These are phyloP conservation scores for Thamnophis sirtalis DNA, from an alignment of 2,113 vertebrate species.

Conservation along the genomic window DNA sequence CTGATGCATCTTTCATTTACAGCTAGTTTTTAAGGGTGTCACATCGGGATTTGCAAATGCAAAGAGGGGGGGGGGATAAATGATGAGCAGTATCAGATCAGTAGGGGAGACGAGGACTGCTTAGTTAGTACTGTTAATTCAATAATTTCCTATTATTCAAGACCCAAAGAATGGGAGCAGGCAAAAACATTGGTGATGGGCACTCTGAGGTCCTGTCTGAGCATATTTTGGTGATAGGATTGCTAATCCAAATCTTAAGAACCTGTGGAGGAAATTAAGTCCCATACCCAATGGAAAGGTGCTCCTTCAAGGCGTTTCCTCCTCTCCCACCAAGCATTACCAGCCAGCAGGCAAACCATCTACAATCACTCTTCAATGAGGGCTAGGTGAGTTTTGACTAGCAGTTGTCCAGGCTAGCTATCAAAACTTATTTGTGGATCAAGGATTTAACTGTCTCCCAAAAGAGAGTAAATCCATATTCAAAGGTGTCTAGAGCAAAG, in stretches of 20 bases:
- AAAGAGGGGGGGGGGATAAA: not conserved
- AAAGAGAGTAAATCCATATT: not conserved
- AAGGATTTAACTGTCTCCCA: not conserved
- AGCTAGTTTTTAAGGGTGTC: not conserved
- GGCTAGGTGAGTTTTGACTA: not conserved
- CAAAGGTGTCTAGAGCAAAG: not conserved
- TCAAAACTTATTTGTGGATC: not conserved
- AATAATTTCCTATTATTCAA: not conserved
- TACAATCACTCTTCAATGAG: not conserved
- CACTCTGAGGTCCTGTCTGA: not conserved
- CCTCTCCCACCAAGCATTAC: not conserved
- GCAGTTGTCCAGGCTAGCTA: not conserved
- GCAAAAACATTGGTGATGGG: not conserved
- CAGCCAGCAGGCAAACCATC: not conserved
- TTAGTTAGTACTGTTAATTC: not conserved
- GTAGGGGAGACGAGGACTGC: not conserved
- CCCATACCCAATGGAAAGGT: not conserved
- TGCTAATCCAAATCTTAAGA: not conserved
- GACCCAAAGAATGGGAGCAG: not conserved
- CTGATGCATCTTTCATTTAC: fast-evolving
- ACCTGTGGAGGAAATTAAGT: not conserved
- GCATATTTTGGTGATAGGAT: not conserved
- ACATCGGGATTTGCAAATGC: not conserved
- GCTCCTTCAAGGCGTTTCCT: not conserved
- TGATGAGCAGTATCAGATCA: not conserved